Conservation (phyloP, 2,113 vertebrate genomes). For the Axis porcinus region DNA sequence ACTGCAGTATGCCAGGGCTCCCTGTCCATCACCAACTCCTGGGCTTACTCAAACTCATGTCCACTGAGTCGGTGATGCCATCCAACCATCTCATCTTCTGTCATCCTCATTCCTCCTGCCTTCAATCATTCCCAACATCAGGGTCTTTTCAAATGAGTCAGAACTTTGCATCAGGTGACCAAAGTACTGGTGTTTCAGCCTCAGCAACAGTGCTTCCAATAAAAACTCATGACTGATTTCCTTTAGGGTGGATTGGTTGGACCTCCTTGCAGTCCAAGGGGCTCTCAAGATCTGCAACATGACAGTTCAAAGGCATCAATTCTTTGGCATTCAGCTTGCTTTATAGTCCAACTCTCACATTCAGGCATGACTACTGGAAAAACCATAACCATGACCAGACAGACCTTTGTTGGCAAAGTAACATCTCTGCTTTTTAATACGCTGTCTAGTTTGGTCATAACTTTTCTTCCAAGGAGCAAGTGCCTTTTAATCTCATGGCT, state of each 20-base stretch:
- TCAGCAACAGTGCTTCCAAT: neutral
- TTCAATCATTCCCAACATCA: neutral
- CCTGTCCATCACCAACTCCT: neutral
- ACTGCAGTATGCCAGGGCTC: neutral
- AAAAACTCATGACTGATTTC: neutral
- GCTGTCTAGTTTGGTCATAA: neutral
- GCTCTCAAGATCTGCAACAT: neutral
- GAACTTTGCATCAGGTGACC: neutral
- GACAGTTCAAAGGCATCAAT: neutral
- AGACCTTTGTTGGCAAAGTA: neutral
- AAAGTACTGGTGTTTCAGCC: neutral
- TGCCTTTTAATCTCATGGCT: neutral
- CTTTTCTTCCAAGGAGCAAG: neutral
- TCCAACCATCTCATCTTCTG: neutral
- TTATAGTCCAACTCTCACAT: neutral
- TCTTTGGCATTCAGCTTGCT: neutral
- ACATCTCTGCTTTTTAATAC: neutral
- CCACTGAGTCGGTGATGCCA: neutral
- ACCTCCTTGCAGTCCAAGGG: neutral
- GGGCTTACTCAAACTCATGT: neutral
- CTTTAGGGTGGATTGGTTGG: neutral
- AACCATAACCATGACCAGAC: neutral
- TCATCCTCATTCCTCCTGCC: neutral
- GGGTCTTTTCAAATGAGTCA: neutral
- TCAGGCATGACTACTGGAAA: neutral